Base-by-base conservation (phyloP, 2,888 invertebrate genomes). In the Lycaena phlaeas region DNA sequence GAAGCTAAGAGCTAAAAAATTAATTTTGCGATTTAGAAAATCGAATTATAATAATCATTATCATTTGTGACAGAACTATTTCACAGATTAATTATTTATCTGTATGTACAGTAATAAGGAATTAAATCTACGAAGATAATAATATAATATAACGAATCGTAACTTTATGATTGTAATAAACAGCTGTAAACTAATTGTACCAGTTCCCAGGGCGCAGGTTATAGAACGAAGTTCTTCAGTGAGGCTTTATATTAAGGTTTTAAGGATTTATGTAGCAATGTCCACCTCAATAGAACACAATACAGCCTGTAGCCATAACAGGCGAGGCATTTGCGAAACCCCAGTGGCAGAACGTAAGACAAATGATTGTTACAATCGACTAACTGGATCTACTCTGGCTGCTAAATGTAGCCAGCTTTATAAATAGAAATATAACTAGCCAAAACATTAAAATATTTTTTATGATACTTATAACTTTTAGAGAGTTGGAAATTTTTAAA, bases 351-450 rank as follows among this genome's bases (percentile, higher is more conserved):
- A 26, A 26, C 30, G 36, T 29, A 39, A 50, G 51, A 53, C 52
- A 53, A 53, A 53, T 53, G 48, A 51, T 47, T 44, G 51, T 47
- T 42, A 51, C 48, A 45, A 48, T 48, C 42, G 38, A 39, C 40
- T 48, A 48, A 47, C 51, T 48, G 45, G 45, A 47, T 50, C 48
- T 47, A 42, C 45, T 45, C 31, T 40, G 31, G 31, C 31, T 22
- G 10, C 14, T 36, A 11, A 22, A 40, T 30, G 31, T 11, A 14
- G 30, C 15, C 31, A 40, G 39, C 31, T 4, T 15, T 15, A 22
- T 31, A 15, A n/a, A 5, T 9, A 1, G 11, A 17, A 14, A n/a
- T 38, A 11, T 2, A 9, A 28, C 18, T 31, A 12, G 2, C 1
- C n/a, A n/a, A 25, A 7, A 25, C 4, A 25, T 25, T n/a, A n/a